phyloP scores from a whole-genome alignment of 37 sponge, comb jelly and placozoan species.

The Petrosia ficiformis region DNA sequence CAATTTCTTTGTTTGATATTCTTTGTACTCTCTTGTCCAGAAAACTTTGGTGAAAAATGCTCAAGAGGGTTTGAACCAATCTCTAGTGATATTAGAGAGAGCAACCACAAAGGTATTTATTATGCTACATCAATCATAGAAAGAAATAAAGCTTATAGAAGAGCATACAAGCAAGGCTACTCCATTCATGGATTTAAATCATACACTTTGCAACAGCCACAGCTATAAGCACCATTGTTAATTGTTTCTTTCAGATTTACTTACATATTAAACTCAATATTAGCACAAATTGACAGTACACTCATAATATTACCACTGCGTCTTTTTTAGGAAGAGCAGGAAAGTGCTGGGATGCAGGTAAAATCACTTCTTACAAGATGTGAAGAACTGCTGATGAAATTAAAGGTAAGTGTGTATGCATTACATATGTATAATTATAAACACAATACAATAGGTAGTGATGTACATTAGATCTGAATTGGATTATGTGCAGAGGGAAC shows the following conservation, averaged over 20 bases:
- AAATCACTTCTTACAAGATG: slow-evolving; percentile 30
- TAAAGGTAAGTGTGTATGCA: slow-evolving; percentile 20
- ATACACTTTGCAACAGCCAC: too few species aligned
- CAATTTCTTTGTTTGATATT: too few species aligned
- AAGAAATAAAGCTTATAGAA: too few species aligned
- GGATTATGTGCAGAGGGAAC: neutral
- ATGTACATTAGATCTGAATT: neutral
- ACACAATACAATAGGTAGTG: neutral
- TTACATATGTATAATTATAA: neutral
- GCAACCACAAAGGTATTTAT: slow-evolving; percentile 38
- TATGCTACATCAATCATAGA: too few species aligned
- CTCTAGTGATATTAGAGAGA: slow-evolving; percentile 21
- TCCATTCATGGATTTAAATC: too few species aligned
- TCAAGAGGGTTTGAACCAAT: slow-evolving; percentile 36
- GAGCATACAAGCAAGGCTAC: too few species aligned
- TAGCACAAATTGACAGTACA: neutral
- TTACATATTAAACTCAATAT: too few species aligned
- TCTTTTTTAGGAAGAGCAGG: slow-evolving; percentile 53
- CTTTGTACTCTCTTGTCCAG: slow-evolving; percentile 6
- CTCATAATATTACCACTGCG: too few species aligned
- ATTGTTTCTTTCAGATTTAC: too few species aligned
- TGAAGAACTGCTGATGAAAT: slow-evolving; percentile 31
- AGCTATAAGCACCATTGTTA: too few species aligned
- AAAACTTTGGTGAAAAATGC: slow-evolving; percentile 31
- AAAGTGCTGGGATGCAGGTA: slow-evolving; percentile 43